phyloP scores from a whole-genome alignment of 2,888 invertebrate species.

The Colostygia pectinataria region DNA sequence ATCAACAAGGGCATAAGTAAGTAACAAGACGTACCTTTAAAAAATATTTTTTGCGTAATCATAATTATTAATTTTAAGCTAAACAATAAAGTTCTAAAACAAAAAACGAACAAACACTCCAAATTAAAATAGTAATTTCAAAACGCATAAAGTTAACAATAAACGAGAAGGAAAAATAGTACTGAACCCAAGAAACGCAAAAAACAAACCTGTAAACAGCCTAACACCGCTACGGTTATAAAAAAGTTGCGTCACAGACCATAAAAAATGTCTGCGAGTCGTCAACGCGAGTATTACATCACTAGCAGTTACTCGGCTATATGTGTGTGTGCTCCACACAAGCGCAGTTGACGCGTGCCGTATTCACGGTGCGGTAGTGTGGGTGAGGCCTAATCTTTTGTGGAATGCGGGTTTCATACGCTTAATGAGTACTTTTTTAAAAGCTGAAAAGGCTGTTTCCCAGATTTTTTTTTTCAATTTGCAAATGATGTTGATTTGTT shows the following conservation, averaged over 20 bases:
- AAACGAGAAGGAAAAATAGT: background rate
- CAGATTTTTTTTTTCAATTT: conserved; percentile 46
- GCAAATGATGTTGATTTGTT: conserved; percentile 40
- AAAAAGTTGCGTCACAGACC: conserved; percentile 79
- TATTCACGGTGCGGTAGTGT: conserved; percentile 41
- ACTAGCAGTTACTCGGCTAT: conserved; percentile 39
- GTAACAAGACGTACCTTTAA: no score
- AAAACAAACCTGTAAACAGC: conserved; percentile 42
- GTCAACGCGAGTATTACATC: conserved; percentile 78
- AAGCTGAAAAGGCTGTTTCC: conserved; percentile 74
- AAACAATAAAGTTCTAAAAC: no score
- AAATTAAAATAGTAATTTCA: no score
- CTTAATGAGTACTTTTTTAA: conserved; percentile 74
- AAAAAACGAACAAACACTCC: no score
- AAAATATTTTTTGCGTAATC: no score
- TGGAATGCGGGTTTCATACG: conserved; percentile 78
- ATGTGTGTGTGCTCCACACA: conserved; percentile 49
- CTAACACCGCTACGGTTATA: conserved; percentile 65
- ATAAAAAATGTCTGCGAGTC: conserved; percentile 81
- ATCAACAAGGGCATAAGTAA: no score
- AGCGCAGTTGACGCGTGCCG: conserved; percentile 30
- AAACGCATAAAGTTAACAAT: no score
- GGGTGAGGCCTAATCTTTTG: conserved; percentile 74
- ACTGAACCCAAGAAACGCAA: conserved; percentile 33
- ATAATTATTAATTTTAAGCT: no score